Evolutionary conservation across 2,113 vertebrate genomes (phyloP), one percentile per base, ranked within the genome.

Genomic region (Conger conger): DNA sequence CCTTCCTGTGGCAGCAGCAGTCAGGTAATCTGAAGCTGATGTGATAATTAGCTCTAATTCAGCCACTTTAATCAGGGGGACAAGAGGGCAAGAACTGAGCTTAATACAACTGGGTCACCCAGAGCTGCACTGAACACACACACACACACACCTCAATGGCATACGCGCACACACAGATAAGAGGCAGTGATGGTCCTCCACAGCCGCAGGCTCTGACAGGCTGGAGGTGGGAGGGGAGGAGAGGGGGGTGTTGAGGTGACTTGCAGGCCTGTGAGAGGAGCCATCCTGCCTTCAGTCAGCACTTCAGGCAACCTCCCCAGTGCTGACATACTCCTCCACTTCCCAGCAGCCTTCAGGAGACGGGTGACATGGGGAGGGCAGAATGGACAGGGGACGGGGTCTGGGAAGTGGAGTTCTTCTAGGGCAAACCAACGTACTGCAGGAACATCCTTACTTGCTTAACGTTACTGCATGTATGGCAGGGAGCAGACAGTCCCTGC

Each of bases 1-100:
- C 84, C 84, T 80, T 81, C 79, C 79, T 81, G 57, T 38, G 38
- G 38, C 73, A 80, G 79, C 30, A 73, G 54, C 54, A 79, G 57
- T 81, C 57, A 85, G 57, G 57, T 73, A 73, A 85, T 45, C 79
- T 81, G 78, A 37, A n/a, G 27, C 45, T 36, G 36, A 37, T 85
- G 84, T 73, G 79, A 80, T 85, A 85, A 85, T 73, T 15, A 63
- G 53, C 53, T 68, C 79, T 85, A 68, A 81, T 81, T 85, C 57
- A 63, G 36, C 79, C 38, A 35, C 17, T 27, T 42, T 85, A 85
- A 85, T 85, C 53, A 80, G 84, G 35, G 36, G 77, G 33, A 80
- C 17, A 40, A 23, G 37, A 79, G 78, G 83, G 77, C 78, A 63
- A 80, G 15, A 36, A 81, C 37, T 76, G 40, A 68, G 54, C 37